These are phyloP conservation scores for Microcebus ravelobensis DNA, from an alignment of 2,113 vertebrate genomes.

Conservation along the genomic window DNA sequence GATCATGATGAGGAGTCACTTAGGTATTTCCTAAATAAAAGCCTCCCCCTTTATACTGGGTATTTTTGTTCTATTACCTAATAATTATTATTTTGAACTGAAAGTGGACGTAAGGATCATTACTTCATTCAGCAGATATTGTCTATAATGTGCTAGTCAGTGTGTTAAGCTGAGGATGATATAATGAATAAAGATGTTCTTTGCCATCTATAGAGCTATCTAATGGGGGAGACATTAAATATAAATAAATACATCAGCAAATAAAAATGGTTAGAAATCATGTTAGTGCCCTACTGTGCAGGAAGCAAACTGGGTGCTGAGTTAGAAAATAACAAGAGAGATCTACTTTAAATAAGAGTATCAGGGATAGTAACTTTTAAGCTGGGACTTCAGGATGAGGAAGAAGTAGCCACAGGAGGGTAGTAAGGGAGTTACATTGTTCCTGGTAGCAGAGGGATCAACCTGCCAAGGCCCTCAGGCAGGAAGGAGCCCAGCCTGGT, in stretches of 20 bases:
- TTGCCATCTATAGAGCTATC: background rate
- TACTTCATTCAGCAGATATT: constrained; percentile 4
- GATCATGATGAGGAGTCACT: constrained; percentile 63
- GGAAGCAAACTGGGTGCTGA: constrained; percentile 31
- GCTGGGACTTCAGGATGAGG: background rate
- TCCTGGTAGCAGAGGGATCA: background rate
- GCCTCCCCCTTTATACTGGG: background rate
- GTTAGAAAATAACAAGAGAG: constrained; percentile 12
- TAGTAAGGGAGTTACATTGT: background rate
- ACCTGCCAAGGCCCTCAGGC: background rate
- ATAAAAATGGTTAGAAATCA: background rate
- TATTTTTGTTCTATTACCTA: background rate
- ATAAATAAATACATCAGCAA: background rate
- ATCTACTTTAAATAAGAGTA: background rate
- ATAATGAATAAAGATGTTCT: background rate
- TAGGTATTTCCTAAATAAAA: constrained; percentile 44
- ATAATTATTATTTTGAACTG: constrained; percentile 8
- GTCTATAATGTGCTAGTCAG: background rate
- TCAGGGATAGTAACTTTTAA: background rate
- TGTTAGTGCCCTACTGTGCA: background rate
- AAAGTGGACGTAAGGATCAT: background rate
- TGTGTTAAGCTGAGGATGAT: background rate
- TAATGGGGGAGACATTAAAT: background rate
- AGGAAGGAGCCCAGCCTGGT: background rate
- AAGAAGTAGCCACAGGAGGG: background rate